phyloP scores from a whole-genome alignment of 2,888 invertebrate genomes.

The Tortrix viridana region DNA sequence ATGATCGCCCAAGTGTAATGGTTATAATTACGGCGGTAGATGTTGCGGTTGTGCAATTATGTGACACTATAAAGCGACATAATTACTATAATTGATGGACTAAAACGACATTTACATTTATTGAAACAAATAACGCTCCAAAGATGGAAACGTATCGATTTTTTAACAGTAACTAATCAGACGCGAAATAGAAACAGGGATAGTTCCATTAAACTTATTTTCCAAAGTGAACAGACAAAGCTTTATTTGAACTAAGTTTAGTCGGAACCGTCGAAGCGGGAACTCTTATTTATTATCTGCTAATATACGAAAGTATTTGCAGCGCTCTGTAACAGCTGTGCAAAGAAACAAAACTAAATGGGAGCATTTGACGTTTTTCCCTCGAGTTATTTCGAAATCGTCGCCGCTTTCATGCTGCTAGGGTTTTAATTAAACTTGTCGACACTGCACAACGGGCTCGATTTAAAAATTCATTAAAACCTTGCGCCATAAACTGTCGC shows the following conservation, averaged over 20 bases:
- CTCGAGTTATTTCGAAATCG: slow-evolving; percentile 61
- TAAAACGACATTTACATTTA: too few relatives aligned
- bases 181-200: background rate
- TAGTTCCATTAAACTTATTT: slow-evolving; percentile 5
- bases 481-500: slow-evolving; percentile 50
- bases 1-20: too few relatives aligned
- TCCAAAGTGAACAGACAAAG: slow-evolving; percentile 44
- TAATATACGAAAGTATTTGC: slow-evolving; percentile 38
- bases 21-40: too few relatives aligned
- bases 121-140: background rate
- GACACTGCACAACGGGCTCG: slow-evolving; percentile 54
- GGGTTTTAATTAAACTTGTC: slow-evolving; percentile 74
- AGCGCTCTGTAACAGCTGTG: slow-evolving; percentile 40
- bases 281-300: slow-evolving; percentile 38
- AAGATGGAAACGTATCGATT: background rate
- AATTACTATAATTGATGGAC: too few relatives aligned
- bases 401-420: slow-evolving; percentile 62
- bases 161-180: background rate
- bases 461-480: slow-evolving; percentile 72
- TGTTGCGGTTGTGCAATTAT: too few relatives aligned
- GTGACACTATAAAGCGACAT: too few relatives aligned
- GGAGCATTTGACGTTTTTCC: slow-evolving; percentile 42
- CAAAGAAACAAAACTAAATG: slow-evolving; percentile 43
- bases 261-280: slow-evolving; percentile 25
- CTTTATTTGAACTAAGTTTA: slow-evolving; percentile 23